A percentile compares a stretch with the other conserved stretches of the same genome.
Conservation (phyloP, 2,888 invertebrate species). For the Drosophila vallismaia region DNA sequence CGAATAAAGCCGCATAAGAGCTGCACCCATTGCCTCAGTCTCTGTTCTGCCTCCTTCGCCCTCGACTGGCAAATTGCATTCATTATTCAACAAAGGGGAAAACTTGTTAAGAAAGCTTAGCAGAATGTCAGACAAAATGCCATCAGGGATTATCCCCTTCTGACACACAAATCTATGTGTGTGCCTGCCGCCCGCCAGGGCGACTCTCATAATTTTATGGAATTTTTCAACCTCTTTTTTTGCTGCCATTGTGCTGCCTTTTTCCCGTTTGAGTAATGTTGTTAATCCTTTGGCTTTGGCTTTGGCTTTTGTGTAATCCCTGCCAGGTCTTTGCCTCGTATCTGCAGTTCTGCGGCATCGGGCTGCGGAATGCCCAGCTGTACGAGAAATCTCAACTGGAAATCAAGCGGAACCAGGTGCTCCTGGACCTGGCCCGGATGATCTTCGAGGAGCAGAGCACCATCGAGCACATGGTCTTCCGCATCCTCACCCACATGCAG, state of each 20-base stretch:
- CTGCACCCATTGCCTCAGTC: slow-evolving; percentile 7
- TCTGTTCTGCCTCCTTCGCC: neutral
- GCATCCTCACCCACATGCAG: slow-evolving; percentile 97
- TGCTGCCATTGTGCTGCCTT: slow-evolving; percentile 3
- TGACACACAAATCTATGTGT: slow-evolving; percentile 6
- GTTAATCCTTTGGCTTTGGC: slow-evolving; percentile 18
- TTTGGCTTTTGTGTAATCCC: slow-evolving; percentile 87
- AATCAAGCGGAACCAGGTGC: slow-evolving; percentile 97
- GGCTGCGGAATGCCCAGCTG: slow-evolving; percentile 96
- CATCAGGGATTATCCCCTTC: slow-evolving; percentile 43
- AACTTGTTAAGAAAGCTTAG: slow-evolving; percentile 50
- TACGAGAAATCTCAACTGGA: slow-evolving; percentile 97
- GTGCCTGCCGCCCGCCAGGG: slow-evolving; percentile 4
- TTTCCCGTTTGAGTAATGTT: slow-evolving; percentile 17
- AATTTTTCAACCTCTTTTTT: slow-evolving; percentile 29
- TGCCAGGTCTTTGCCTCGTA: slow-evolving; percentile 93
- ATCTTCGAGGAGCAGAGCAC: slow-evolving; percentile 98
- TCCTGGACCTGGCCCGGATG: slow-evolving; percentile 97
- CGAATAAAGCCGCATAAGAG: slow-evolving; percentile 22
- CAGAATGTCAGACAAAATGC: slow-evolving; percentile 52
- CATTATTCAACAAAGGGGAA: slow-evolving; percentile 63
- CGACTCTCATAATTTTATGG: slow-evolving; percentile 37
- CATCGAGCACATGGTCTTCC: slow-evolving; percentile 96
- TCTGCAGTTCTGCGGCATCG: slow-evolving; percentile 98
- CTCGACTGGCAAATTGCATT: slow-evolving; percentile 65